A percentile compares a stretch with the other conserved stretches of the same genome.
These are phyloP conservation scores for Malthinus seriepunctatus DNA, from an alignment of 2,888 invertebrate species.

Conservation along the genomic window DNA sequence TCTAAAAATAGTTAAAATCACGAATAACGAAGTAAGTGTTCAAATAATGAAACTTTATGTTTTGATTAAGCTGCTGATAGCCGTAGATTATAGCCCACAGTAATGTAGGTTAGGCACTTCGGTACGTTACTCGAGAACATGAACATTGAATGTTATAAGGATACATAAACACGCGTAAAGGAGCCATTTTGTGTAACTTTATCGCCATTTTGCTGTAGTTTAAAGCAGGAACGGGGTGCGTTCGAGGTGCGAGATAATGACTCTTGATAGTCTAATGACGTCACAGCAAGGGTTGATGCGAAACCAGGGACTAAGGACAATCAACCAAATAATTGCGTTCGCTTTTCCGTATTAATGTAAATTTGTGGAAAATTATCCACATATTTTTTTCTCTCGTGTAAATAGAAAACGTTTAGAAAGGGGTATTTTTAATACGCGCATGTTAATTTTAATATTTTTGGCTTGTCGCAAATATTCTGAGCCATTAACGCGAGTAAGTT, in stretches of 20 bases:
- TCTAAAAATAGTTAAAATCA: constrained; percentile 28
- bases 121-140: constrained; percentile 47
- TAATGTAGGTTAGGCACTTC: constrained; percentile 45
- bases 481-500: constrained; percentile 31
- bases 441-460: constrained; percentile 29
- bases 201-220: constrained; percentile 52
- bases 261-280: constrained; percentile 51
- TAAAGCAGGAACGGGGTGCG: constrained; percentile 48
- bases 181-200: constrained; percentile 55
- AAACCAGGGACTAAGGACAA: constrained; percentile 31
- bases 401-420: constrained; percentile 4
- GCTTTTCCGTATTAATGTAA: constrained; percentile 21
- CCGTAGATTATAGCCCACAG: constrained; percentile 44
- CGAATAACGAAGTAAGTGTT: constrained; percentile 35
- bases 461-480: constrained; percentile 27
- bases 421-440: constrained; percentile 10
- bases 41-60: constrained; percentile 36
- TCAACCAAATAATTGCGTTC: constrained; percentile 29
- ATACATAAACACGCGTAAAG: constrained; percentile 56
- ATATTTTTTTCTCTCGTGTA: too few species aligned
- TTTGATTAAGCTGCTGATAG: constrained; percentile 46
- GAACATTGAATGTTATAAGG: constrained; percentile 50
- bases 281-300: constrained; percentile 33
- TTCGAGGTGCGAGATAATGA: constrained; percentile 54
- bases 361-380: too few species aligned